Conservation (phyloP, 2,888 invertebrate genomes). For the Phasia obesa region DNA sequence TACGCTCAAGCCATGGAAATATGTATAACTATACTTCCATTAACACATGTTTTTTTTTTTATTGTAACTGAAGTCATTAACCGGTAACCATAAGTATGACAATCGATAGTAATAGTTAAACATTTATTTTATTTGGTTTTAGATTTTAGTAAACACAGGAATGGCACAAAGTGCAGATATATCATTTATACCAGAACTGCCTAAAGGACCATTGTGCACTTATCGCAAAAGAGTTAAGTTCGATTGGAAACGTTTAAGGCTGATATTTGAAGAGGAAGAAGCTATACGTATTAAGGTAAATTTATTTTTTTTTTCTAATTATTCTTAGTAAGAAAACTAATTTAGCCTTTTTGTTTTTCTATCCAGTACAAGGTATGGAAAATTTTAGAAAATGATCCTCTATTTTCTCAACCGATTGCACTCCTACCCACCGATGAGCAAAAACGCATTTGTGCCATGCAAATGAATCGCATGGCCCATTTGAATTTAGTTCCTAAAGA, state of each 20-base stretch:
- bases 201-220: slow-evolving; percentile 87
- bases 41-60: slow-evolving; percentile 16
- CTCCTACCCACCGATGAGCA: slow-evolving; percentile 88
- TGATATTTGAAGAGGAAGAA: slow-evolving; percentile 91
- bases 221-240: slow-evolving; percentile 92
- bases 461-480: slow-evolving; percentile 86
- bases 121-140: slow-evolving; percentile 37
- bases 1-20: slow-evolving; percentile 13
- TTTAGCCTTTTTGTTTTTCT: slow-evolving; percentile 71
- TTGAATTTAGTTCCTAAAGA: slow-evolving; percentile 86
- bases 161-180: slow-evolving; percentile 82
- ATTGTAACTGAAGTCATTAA: slow-evolving; percentile 11
- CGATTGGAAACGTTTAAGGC: slow-evolving; percentile 92
- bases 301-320: background rate
- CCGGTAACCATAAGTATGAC: background rate
- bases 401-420: slow-evolving; percentile 87
- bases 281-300: slow-evolving; percentile 90
- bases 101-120: slow-evolving; percentile 10
- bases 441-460: slow-evolving; percentile 87
- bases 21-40: background rate
- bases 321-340: background rate
- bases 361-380: slow-evolving; percentile 92
- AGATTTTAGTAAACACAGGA: slow-evolving; percentile 55
- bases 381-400: slow-evolving; percentile 89
- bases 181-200: slow-evolving; percentile 87